Evolutionary conservation across 1,140 invertebrate species (phyloP), one percentile per base, ranked within the genome.

Genomic region (Thrips palmi): DNA sequence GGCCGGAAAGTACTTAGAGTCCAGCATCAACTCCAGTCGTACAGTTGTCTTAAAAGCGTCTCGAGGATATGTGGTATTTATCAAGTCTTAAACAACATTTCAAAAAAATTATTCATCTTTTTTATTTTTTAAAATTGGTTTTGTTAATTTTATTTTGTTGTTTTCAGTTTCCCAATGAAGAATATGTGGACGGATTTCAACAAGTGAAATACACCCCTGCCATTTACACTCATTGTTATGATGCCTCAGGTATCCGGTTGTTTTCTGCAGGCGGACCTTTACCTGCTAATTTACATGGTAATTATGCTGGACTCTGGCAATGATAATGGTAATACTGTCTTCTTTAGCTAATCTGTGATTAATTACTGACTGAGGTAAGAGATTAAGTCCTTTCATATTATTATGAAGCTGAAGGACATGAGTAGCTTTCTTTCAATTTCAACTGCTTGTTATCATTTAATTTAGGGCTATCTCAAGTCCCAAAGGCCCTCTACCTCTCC

Each of bases 211-310:
- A 88, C 53, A 79, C 81, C 14, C 84, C 88, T 30, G 88, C 89
- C 11, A 88, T 94, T 50, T 97, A 96, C 55, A 93, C 89, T 1
- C 91, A 96, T 54, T 89, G 85, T 56, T 94, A 93, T 55, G 89
- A 97, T 59, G 70, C 73, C 45, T 85, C 77, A 33, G 86, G 87
- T 17, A 92, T 86, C 5, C 60, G 86, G 40, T 60, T 97, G 4
- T 96, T 97, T 63, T 78, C 87, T 1, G 91, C 88, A 27, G 91
- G 91, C 17, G 91, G 91, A 1, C 91, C 91, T 3, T 62, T 97
- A 28, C 82, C 86, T 3, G 80, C 84, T 23, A 85, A 80, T 43
- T 58, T 92, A 10, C 80, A 82, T 49, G 91, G 89, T 34, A 88
- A 87, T 61, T 81, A 80, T 54, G 72, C 73, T 46, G 75, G 70